These are phyloP conservation scores for Tragelaphus buxtoni DNA, from an alignment of 2,113 vertebrate genomes.

Conservation along the genomic window DNA sequence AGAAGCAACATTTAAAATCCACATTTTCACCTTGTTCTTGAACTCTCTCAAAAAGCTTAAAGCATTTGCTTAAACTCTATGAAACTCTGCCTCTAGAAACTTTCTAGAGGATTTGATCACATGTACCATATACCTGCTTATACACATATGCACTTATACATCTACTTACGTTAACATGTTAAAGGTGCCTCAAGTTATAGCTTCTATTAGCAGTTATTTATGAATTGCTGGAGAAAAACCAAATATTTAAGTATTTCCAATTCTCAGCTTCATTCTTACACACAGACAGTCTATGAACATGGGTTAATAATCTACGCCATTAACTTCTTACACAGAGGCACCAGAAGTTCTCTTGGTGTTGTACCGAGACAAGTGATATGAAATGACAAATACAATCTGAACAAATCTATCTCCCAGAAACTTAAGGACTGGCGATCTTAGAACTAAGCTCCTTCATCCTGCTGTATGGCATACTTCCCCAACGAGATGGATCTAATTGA, in stretches of 20 bases:
- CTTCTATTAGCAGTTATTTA: background rate
- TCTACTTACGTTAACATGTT: background rate
- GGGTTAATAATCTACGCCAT: background rate
- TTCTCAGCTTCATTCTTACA: background rate
- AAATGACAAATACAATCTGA: background rate
- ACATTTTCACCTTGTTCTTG: background rate
- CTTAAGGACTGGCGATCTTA: background rate
- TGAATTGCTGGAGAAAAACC: background rate
- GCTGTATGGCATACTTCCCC: background rate
- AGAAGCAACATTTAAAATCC: background rate
- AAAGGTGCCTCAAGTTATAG: background rate
- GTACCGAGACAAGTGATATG: background rate
- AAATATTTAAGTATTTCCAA: background rate
- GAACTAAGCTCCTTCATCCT: background rate
- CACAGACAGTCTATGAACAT: background rate
- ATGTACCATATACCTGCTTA: background rate
- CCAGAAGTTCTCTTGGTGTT: background rate
- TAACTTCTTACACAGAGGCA: background rate
- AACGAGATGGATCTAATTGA: background rate
- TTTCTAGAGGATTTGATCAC: background rate
- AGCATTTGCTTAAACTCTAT: background rate
- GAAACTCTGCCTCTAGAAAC: background rate
- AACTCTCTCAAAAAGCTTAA: background rate
- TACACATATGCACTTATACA: background rate
- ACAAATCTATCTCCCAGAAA: background rate